Percentiles rank a stretch among this genome's conserved stretches.
These are phyloP conservation scores for Orientallactaga sibirica DNA, from an alignment of 2,797 vertebrate genomes.

Conservation along the genomic window DNA sequence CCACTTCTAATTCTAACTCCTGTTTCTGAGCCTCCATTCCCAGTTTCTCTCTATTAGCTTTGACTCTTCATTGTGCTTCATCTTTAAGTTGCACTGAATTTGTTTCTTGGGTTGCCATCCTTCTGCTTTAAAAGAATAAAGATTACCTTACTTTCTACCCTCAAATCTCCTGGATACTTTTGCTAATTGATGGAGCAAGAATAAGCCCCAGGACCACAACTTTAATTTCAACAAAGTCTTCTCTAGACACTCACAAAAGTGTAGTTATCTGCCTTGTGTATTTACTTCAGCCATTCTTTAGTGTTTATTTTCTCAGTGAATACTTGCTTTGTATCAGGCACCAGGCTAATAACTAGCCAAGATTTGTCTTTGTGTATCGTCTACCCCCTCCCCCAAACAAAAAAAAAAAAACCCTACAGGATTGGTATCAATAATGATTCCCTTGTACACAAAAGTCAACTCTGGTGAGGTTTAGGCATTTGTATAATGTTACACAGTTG, in stretches of 20 bases:
- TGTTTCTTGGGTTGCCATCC: background rate
- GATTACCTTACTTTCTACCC: background rate
- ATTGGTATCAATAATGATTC: background rate
- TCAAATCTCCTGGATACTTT: background rate
- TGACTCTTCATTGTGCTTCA: background rate
- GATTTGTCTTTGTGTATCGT: background rate
- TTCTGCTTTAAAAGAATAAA: background rate
- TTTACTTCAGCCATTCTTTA: background rate
- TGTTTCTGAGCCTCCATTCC: background rate
- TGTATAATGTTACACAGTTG: background rate
- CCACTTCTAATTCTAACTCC: background rate
- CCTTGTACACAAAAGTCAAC: background rate
- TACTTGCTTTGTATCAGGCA: background rate
- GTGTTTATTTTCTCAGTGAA: background rate
- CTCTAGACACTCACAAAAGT: background rate
- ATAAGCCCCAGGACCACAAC: background rate
- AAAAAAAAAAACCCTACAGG: background rate
- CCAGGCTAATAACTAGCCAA: background rate
- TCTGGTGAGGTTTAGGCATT: background rate
- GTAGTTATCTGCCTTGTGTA: background rate
- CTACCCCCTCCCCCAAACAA: no score
- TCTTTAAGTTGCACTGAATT: background rate
- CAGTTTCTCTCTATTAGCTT: background rate
- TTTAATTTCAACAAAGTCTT: background rate
- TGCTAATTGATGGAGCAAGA: background rate